Evolutionary conservation across 1,140 invertebrate species (phyloP).

Genomic region (Dryas iulia): DNA sequence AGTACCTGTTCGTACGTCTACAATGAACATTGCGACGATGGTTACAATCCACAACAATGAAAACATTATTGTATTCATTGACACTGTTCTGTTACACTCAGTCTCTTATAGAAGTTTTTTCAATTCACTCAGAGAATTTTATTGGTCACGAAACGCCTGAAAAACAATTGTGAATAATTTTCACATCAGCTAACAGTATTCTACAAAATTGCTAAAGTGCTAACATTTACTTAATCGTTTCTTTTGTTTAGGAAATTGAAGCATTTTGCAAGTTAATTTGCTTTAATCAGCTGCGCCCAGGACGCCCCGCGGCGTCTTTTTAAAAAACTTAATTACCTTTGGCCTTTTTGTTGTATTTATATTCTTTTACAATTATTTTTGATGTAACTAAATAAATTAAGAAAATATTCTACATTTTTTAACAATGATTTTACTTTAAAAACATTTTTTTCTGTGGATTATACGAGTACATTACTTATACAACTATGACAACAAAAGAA

Average conservation of each 20-base stretch:
- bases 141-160: constrained; percentile 1
- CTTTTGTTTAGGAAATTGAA: constrained; percentile 20
- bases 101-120: constrained; percentile 6
- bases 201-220: constrained; percentile 14
- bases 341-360: not conserved
- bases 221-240: constrained; percentile 28
- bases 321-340: not conserved
- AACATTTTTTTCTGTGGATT: too few relatives aligned
- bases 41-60: constrained; percentile 46
- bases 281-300: constrained; percentile 11
- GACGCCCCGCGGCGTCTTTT: not conserved
- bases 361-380: not conserved
- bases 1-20: constrained; percentile 53
- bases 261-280: constrained; percentile 22
- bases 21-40: constrained; percentile 47
- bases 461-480: not conserved
- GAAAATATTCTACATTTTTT: too few relatives aligned
- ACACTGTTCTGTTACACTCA: not conserved
- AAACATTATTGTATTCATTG: constrained; percentile 37
- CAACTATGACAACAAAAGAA: not conserved
- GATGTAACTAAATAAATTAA: not conserved
- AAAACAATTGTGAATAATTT: constrained; percentile 28
- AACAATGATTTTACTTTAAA: too few relatives aligned
- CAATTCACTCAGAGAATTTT: constrained; percentile 17
- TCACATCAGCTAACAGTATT: constrained; percentile 24